phyloP scores from a whole-genome alignment of 2,888 invertebrate genomes.

The Vesta saturnalis region DNA sequence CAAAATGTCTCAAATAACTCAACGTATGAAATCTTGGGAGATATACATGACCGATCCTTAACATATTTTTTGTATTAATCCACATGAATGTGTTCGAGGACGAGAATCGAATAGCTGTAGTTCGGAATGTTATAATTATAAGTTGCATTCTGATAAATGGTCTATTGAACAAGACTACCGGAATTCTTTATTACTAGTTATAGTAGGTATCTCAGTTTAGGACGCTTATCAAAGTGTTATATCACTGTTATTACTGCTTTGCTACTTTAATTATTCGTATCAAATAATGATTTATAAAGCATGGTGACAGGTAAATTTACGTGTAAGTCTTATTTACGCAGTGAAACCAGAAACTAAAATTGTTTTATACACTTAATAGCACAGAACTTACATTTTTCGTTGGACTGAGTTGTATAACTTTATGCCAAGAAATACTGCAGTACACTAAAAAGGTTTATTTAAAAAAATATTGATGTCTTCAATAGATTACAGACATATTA shows the following conservation, averaged over 20 bases:
- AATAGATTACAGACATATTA: too few species aligned
- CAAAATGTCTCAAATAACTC: too few species aligned
- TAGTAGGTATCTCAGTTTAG: slow-evolving; percentile 38
- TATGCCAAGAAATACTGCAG: too few species aligned
- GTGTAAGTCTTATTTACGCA: background rate
- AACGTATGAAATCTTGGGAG: too few species aligned
- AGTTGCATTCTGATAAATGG: slow-evolving; percentile 43
- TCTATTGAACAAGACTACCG: slow-evolving; percentile 45
- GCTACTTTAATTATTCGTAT: slow-evolving; percentile 27
- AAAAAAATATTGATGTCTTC: background rate
- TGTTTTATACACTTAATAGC: background rate
- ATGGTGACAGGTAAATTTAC: background rate
- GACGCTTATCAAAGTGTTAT: slow-evolving; percentile 38
- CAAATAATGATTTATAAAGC: slow-evolving; percentile 17
- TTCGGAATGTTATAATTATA: slow-evolving; percentile 44
- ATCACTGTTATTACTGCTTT: slow-evolving; percentile 34
- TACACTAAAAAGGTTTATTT: too few species aligned
- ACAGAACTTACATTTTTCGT: too few species aligned
- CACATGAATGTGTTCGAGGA: slow-evolving; percentile 23
- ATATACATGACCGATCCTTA: too few species aligned
- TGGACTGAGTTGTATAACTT: too few species aligned
- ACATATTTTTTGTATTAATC: too few species aligned
- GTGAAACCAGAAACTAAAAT: background rate
- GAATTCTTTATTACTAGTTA: slow-evolving; percentile 43
- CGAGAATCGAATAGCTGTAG: slow-evolving; percentile 29